These are phyloP conservation scores for Remorina albescens DNA, from an alignment of 2,797 vertebrate genomes.

Conservation along the genomic window DNA sequence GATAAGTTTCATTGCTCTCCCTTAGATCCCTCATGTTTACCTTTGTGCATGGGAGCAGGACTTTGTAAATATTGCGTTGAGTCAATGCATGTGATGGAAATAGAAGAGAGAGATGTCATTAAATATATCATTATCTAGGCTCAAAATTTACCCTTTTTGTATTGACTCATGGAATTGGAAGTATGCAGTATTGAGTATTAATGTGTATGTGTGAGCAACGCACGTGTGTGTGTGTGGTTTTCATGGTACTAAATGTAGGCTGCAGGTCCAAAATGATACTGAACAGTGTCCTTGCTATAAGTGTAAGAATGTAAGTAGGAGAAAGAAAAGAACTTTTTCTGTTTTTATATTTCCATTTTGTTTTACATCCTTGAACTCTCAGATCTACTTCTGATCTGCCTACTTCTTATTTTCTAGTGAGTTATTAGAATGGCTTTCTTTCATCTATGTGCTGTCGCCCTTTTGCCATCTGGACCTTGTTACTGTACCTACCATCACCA, in stretches of 20 bases:
- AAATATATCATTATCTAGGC: constrained; percentile 65
- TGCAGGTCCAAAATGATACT: background rate
- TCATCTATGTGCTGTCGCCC: constrained; percentile 58
- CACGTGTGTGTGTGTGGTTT: background rate
- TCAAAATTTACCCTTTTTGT: constrained; percentile 56
- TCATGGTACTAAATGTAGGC: background rate
- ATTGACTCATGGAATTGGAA: constrained; percentile 54
- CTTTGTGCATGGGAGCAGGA: background rate
- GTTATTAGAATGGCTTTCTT: constrained; percentile 49
- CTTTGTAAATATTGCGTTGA: background rate
- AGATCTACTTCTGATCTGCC: constrained; percentile 22
- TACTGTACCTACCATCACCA: constrained; percentile 47
- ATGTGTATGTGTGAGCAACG: constrained; percentile 18
- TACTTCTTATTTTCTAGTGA: constrained; percentile 8
- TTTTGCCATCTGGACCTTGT: constrained; percentile 57
- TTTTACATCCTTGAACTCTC: background rate
- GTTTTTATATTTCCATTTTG: background rate
- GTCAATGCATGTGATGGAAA: constrained; percentile 40
- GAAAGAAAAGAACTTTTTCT: background rate
- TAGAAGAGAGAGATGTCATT: constrained; percentile 43
- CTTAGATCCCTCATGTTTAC: background rate
- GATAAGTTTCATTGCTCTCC: constrained; percentile 22
- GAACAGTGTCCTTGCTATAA: background rate
- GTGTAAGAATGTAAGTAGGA: background rate
- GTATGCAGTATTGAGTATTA: constrained; percentile 39